phyloP scores from a whole-genome alignment of 1,140 invertebrate species.

The Drosophila kohkoa region DNA sequence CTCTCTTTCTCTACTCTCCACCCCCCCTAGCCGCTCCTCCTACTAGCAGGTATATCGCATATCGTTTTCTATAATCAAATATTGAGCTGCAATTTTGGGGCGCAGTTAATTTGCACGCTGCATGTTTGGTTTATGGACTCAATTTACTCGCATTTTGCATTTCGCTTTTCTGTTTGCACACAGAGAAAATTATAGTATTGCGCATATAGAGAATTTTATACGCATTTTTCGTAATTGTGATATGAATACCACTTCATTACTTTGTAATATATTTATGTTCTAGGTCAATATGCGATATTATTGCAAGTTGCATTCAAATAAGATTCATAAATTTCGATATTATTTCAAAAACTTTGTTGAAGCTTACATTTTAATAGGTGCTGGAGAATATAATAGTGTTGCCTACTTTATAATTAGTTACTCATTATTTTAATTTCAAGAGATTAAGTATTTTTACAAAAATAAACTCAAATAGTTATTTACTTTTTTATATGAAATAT shows the following conservation, averaged over 20 bases:
- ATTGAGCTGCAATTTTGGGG: constrained; percentile 59
- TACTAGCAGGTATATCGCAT: constrained; percentile 34
- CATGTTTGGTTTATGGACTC: constrained; percentile 30
- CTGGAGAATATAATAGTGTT: too few relatives aligned
- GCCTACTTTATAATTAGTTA: too few relatives aligned
- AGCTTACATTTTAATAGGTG: too few relatives aligned
- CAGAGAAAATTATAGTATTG: background rate
- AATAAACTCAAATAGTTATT: too few relatives aligned
- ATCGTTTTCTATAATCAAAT: constrained; percentile 76
- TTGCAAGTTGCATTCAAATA: too few relatives aligned
- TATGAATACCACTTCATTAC: background rate
- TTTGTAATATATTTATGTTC: background rate
- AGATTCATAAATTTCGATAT: too few relatives aligned
- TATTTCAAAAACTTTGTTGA: too few relatives aligned
- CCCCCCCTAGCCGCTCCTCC: background rate
- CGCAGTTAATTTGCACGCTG: constrained; percentile 40
- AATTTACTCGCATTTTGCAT: constrained; percentile 23
- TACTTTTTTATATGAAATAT: too few relatives aligned
- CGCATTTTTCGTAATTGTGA: background rate
- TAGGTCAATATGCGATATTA: too few relatives aligned
- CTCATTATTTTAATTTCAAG: too few relatives aligned
- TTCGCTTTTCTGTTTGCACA: background rate
- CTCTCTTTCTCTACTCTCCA: too few relatives aligned
- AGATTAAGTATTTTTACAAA: too few relatives aligned
- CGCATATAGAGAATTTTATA: background rate